These are phyloP conservation scores for Coregonus suidteri DNA, from an alignment of 2,797 vertebrate species.

Conservation along the genomic window DNA sequence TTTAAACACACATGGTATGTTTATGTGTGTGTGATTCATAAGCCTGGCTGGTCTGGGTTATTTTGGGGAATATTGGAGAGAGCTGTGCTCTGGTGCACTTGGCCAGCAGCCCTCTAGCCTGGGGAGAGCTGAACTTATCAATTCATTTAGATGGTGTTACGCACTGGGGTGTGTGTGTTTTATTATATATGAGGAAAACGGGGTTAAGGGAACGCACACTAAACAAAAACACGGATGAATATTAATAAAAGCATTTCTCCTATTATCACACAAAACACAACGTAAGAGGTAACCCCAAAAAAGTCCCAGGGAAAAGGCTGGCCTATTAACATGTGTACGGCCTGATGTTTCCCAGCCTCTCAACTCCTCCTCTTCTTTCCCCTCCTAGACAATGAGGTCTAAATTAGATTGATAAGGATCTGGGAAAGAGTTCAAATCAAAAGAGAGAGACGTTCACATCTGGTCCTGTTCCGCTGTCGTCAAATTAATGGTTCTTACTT, in stretches of 20 bases:
- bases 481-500: constrained; percentile 86
- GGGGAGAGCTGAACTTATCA: constrained; percentile 35
- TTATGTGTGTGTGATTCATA: not conserved
- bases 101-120: constrained; percentile 12
- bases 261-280: constrained; percentile 1
- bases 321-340: constrained; percentile 12
- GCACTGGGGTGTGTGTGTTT: constrained; percentile 15
- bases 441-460: constrained; percentile 82
- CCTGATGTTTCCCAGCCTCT: constrained; percentile 77
- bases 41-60: not conserved
- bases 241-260: not conserved
- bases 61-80: constrained; percentile 2
- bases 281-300: constrained; percentile 60
- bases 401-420: constrained; percentile 85
- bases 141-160: constrained; percentile 30
- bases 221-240: not conserved
- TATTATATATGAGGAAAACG: not conserved
- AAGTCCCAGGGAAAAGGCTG: not conserved
- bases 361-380: constrained; percentile 27
- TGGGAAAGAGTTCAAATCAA: constrained; percentile 82
- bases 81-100: constrained; percentile 1
- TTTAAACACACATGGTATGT: not conserved
- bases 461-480: constrained; percentile 85
- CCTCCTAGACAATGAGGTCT: constrained; percentile 76
- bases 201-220: not conserved